Conservation (phyloP, 2,113 vertebrate genomes). For the Nothobranchius furzeri region DNA sequence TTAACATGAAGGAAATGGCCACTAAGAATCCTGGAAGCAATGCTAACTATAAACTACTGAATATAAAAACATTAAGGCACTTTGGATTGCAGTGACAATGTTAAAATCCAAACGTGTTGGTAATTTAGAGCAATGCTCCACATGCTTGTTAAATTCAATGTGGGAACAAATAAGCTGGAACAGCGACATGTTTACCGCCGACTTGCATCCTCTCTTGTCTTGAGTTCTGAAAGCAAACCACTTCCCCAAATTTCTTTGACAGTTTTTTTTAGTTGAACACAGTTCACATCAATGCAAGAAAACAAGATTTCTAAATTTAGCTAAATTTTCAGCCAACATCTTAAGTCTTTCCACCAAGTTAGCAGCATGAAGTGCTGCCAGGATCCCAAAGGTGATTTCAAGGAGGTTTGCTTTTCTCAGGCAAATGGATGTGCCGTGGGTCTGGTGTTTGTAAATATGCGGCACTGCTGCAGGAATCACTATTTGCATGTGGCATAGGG, state of each 20-base stretch:
- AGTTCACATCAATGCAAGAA: not conserved
- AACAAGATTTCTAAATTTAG: slow-evolving; percentile 7
- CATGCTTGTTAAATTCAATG: not conserved
- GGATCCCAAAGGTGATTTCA: slow-evolving; percentile 56
- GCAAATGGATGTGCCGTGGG: slow-evolving; percentile 40
- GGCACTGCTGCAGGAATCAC: slow-evolving; percentile 36
- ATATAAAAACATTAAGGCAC: too few species aligned
- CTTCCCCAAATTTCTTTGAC: not conserved
- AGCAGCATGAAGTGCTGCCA: slow-evolving; percentile 6
- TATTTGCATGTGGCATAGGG: slow-evolving; percentile 56
- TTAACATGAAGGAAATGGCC: too few species aligned
- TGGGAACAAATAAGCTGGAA: not conserved
- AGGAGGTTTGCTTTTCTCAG: slow-evolving; percentile 56
- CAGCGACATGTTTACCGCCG: not conserved
- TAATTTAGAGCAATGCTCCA: not conserved
- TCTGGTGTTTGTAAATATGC: slow-evolving; percentile 58
- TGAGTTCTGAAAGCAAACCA: not conserved
- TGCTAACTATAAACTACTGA: too few species aligned
- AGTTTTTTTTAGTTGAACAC: not conserved
- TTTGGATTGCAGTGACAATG: not conserved
- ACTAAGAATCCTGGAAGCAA: too few species aligned
- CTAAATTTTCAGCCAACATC: slow-evolving; percentile 3
- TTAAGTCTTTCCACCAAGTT: slow-evolving; percentile 9
- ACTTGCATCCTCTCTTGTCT: not conserved
- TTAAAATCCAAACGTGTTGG: too few species aligned